Percentiles rank a stretch among this genome's conserved stretches.
Evolutionary conservation across 2,888 invertebrate species (phyloP).

Genomic region (Coecobrya sp.): DNA sequence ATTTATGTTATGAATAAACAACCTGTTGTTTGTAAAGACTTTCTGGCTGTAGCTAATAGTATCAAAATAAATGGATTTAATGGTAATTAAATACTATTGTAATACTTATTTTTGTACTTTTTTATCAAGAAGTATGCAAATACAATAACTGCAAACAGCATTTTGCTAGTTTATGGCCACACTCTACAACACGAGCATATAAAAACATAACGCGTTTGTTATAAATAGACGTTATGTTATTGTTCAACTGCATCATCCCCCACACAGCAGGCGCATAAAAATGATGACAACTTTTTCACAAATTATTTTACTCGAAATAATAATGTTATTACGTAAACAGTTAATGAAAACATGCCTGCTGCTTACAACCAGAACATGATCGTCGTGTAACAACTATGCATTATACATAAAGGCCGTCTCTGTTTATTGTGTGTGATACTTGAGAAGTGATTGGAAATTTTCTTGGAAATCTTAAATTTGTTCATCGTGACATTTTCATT

Average conservation of each 20-base stretch:
- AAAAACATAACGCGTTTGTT: not conserved
- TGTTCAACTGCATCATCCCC: not conserved
- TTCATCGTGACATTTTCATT: slow-evolving; percentile 69
- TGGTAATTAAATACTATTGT: slow-evolving; percentile 8
- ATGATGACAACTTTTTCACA: slow-evolving; percentile 14
- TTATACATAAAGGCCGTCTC: not conserved
- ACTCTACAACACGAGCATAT: not conserved
- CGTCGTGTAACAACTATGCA: too few relatives aligned
- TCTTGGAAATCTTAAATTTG: slow-evolving; percentile 72
- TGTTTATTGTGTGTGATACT: slow-evolving; percentile 10
- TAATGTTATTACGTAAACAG: not conserved
- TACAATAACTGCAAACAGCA: not conserved
- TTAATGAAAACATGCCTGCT: not conserved
- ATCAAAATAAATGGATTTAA: not conserved
- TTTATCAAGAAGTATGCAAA: slow-evolving; percentile 10
- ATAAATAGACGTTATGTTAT: not conserved
- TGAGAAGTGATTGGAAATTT: slow-evolving; percentile 52
- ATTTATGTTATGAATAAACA: not conserved
- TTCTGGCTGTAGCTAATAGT: not conserved
- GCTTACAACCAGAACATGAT: not conserved
- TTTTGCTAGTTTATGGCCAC: not conserved
- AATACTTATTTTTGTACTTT: not conserved
- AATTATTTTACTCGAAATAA: slow-evolving; percentile 1
- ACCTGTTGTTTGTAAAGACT: not conserved
- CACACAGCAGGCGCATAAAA: not conserved